Percentiles rank a stretch among this genome's conserved stretches.
These are phyloP conservation scores for Ormyrus nitidulus DNA, from an alignment of 2,888 invertebrate species.

Conservation along the genomic window DNA sequence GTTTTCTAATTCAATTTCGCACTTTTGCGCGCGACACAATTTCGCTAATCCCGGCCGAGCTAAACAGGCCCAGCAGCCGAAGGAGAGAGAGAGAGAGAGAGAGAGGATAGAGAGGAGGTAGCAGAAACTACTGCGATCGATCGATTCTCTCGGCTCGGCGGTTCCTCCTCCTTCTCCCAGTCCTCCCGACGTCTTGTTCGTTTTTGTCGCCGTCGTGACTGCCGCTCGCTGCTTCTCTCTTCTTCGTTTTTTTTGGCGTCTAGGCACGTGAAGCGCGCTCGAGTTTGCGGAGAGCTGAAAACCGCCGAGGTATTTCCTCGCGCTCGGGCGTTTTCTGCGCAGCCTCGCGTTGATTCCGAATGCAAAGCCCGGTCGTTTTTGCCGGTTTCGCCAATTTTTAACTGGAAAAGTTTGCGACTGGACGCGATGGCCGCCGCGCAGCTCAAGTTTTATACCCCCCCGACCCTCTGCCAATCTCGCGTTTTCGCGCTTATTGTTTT, in stretches of 20 bases:
- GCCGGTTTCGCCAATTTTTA: not conserved
- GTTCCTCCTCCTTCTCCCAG: not conserved
- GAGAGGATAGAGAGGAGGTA: too few relatives aligned
- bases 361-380: too few relatives aligned
- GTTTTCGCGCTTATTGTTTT: conserved; percentile 29
- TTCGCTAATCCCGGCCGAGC: conserved; percentile 40
- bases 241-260: not conserved
- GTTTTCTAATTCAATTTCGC: conserved; percentile 51
- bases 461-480: conserved; percentile 11
- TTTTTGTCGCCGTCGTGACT: not conserved
- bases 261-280: not conserved
- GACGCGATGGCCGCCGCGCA: not conserved
- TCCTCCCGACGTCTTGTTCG: not conserved
- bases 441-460: conserved; percentile 22
- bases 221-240: not conserved
- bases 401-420: not conserved
- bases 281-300: not conserved
- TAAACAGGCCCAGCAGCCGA: conserved; percentile 3
- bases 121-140: conserved; percentile 14
- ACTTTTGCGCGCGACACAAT: conserved; percentile 1
- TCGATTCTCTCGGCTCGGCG: conserved; percentile 20
- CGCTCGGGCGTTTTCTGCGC: too few relatives aligned
- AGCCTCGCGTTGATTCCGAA: too few relatives aligned
- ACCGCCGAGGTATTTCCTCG: not conserved
- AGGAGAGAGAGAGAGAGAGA: too few relatives aligned